Evolutionary conservation across 2,113 vertebrate genomes (phyloP), one percentile per base, ranked within the genome.

Genomic region (Clarias gariepinus): DNA sequence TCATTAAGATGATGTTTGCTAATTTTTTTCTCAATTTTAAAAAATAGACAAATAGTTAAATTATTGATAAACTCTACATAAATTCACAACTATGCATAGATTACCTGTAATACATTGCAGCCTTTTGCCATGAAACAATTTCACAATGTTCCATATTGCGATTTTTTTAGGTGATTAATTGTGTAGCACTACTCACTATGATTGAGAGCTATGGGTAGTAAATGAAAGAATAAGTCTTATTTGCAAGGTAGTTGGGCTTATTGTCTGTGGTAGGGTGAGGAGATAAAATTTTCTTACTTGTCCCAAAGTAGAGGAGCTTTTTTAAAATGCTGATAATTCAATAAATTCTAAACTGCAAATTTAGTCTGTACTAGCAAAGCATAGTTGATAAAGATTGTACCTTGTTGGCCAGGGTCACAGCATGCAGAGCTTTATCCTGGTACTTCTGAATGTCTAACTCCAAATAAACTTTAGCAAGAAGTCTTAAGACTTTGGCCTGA

Each of bases 401-500:
- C 97, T 98, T 94, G 88, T 98, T 99, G 86, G 97, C 97, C 92
- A 98, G 91, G 88, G 0, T 93, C 88, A 98, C 88, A 87, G 95
- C 95, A 80, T 86, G 87, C 80, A 99, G 87, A 64, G 97, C 96
- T 87, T 97, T 97, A 41, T 96, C 95, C 88, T 93, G 92, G 92
- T 96, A 94, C 55, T 90, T 91, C 71, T 78, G 93, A 89, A 91
- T 92, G 81, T 97, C 95, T 96, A 96, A 98, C 57, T 97, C 95
- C 0, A 97, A 90, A 92, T 97, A 99, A 85, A 94, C 94, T 3
- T 94, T 96, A 28, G 96, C 96, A 5, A 99, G 93, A 83, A 98
- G 92, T n/a, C 95, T 94, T 73, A 99, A 94, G 84, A 94, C 92
- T 92, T 96, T 97, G 86, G 97, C 96, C 98, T 99, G 53, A 89